phyloP scores from a whole-genome alignment of 2,113 vertebrate species.

The Chauna torquata region DNA sequence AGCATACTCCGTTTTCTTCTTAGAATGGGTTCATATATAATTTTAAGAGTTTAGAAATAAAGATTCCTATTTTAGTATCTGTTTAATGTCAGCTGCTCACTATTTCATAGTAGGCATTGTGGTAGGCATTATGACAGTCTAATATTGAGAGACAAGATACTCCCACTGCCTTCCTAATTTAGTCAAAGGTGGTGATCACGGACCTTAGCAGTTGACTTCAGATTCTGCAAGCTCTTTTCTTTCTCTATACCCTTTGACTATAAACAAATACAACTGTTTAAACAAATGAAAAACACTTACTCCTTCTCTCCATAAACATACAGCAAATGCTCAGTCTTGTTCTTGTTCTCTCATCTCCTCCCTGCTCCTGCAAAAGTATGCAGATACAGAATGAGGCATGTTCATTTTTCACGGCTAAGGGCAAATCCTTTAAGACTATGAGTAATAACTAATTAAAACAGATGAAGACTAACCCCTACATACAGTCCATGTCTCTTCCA shows the following conservation, averaged over 20 bases:
- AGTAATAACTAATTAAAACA: not conserved
- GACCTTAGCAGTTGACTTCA: not conserved
- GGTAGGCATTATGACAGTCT: not conserved
- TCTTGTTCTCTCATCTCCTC: not conserved
- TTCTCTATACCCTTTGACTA: not conserved
- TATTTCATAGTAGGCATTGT: not conserved
- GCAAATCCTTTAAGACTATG: not conserved
- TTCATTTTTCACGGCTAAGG: not conserved
- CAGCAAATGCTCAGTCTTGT: not conserved
- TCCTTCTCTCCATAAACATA: fast-evolving
- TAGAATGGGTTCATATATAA: slow-evolving; percentile 36
- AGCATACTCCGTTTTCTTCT: slow-evolving; percentile 17
- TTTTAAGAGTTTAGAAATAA: slow-evolving; percentile 51
- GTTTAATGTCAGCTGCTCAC: not conserved
- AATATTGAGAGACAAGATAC: not conserved
- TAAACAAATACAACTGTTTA: not conserved
- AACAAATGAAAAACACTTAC: not conserved
- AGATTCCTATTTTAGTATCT: slow-evolving; percentile 22
- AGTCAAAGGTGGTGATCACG: not conserved
- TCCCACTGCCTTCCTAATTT: not conserved
- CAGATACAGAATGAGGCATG: not conserved
- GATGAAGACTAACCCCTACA: not conserved
- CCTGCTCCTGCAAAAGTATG: not conserved
- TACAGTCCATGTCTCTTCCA: not conserved
- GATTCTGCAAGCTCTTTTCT: not conserved